phyloP scores from a whole-genome alignment of 2,797 vertebrate species.

The Semaprochilodus insignis region DNA sequence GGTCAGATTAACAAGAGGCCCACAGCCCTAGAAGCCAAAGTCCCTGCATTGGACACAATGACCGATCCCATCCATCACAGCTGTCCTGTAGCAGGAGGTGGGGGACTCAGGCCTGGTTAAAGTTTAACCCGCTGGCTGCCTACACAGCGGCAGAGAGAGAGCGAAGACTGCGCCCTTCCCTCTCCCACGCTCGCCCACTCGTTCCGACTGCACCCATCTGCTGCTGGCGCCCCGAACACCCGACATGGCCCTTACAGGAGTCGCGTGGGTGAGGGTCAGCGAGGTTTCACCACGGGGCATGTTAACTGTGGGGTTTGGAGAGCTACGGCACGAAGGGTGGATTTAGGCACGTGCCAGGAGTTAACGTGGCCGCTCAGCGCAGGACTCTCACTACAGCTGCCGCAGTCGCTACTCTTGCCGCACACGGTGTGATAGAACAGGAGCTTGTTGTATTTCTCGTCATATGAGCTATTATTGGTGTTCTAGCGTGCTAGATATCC shows the following conservation, averaged over 20 bases:
- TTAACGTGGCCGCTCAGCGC: background rate
- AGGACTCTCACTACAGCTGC: background rate
- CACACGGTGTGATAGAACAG: no score
- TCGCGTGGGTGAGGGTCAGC: conserved; percentile 51
- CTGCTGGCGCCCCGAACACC: conserved; percentile 56
- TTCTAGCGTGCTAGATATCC: no score
- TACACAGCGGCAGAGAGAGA: conserved; percentile 78
- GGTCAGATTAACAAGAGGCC: conserved; percentile 80
- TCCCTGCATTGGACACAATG: conserved; percentile 74
- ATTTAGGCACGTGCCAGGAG: conserved; percentile 64
- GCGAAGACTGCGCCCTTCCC: conserved; percentile 72
- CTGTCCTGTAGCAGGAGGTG: conserved; percentile 79
- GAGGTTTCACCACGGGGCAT: conserved; percentile 52
- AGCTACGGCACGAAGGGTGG: conserved; percentile 46
- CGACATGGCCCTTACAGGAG: conserved; percentile 14
- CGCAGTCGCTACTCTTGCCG: no score
- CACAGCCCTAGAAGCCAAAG: conserved; percentile 68
- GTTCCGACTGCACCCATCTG: conserved; percentile 69
- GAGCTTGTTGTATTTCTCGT: no score
- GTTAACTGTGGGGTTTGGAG: conserved; percentile 55
- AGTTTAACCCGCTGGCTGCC: conserved; percentile 92
- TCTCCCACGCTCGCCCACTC: conserved; percentile 76
- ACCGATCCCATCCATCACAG: conserved; percentile 80
- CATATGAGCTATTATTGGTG: no score
- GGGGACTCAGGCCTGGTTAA: conserved; percentile 91